These are phyloP conservation scores for Hermatobates lingyangjiaoensis DNA, from an alignment of 1,140 invertebrate genomes.

Conservation along the genomic window DNA sequence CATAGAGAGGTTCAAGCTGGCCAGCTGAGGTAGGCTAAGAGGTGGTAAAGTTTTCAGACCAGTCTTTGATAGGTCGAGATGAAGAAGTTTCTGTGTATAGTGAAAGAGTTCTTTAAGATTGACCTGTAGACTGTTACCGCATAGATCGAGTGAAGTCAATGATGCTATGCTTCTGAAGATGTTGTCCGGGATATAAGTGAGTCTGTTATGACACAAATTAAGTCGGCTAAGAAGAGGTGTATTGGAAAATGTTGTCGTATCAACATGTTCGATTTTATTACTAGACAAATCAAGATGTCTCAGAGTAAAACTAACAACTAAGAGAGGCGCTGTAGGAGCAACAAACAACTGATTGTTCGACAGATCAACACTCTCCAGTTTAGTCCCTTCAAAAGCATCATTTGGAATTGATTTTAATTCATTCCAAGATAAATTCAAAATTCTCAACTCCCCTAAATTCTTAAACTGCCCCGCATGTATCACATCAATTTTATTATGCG, in stretches of 20 bases:
- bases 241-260: conserved; percentile 66
- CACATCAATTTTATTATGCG: conserved; percentile 51
- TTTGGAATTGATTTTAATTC: conserved; percentile 50
- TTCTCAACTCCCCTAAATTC: conserved; percentile 50
- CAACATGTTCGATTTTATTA: conserved; percentile 69
- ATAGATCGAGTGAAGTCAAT: conserved; percentile 57
- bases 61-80: conserved; percentile 51
- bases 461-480: conserved; percentile 60
- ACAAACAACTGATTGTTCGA: conserved; percentile 56
- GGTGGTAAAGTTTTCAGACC: conserved; percentile 50
- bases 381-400: conserved; percentile 59
- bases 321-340: conserved; percentile 46
- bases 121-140: conserved; percentile 57
- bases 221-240: conserved; percentile 56
- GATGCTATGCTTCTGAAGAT: conserved; percentile 64
- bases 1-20: conserved; percentile 51
- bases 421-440: conserved; percentile 57
- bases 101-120: conserved; percentile 66
- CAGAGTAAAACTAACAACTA: conserved; percentile 51
- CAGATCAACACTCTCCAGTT: conserved; percentile 58
- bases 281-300: conserved; percentile 53
- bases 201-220: conserved; percentile 57
- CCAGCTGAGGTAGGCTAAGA: conserved; percentile 46
- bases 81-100: conserved; percentile 60
- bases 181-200: conserved; percentile 71